These are phyloP conservation scores for Pseudochromis fuscus DNA, from an alignment of 2,797 vertebrate species.

Conservation along the genomic window DNA sequence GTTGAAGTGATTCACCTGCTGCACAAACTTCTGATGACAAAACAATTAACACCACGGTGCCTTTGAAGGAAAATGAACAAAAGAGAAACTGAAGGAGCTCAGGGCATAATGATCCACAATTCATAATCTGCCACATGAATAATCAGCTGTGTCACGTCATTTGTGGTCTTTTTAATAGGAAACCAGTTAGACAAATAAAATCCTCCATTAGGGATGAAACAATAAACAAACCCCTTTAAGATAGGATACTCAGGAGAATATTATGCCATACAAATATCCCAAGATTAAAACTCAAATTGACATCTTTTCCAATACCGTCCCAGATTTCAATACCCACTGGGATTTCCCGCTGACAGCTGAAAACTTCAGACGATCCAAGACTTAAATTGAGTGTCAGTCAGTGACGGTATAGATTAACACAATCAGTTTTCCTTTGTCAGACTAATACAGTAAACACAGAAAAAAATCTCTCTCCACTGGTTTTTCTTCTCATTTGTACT, in stretches of 20 bases:
- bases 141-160: not conserved
- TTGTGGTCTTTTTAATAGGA: not conserved
- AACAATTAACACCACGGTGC: no score
- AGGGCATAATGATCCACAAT: not conserved
- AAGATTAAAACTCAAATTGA: not conserved
- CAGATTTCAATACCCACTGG: not conserved
- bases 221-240: slow-evolving; percentile 1
- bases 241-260: not conserved
- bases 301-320: not conserved
- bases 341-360: slow-evolving; percentile 11
- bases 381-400: slow-evolving; percentile 10
- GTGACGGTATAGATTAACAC: not conserved
- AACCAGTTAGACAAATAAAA: not conserved
- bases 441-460: not conserved
- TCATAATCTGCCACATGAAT: slow-evolving; percentile 9
- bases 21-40: not conserved
- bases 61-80: not conserved
- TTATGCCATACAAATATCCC: not conserved
- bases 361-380: not conserved
- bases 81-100: not conserved
- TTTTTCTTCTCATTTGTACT: not conserved
- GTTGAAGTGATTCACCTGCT: slow-evolving; percentile 8
- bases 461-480: not conserved
- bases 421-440: not conserved
- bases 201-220: slow-evolving; percentile 20